A percentile compares a stretch with the other conserved stretches of the same genome.
Evolutionary conservation across 2,113 vertebrate genomes (phyloP).

Genomic region (Setophaga coronata): DNA sequence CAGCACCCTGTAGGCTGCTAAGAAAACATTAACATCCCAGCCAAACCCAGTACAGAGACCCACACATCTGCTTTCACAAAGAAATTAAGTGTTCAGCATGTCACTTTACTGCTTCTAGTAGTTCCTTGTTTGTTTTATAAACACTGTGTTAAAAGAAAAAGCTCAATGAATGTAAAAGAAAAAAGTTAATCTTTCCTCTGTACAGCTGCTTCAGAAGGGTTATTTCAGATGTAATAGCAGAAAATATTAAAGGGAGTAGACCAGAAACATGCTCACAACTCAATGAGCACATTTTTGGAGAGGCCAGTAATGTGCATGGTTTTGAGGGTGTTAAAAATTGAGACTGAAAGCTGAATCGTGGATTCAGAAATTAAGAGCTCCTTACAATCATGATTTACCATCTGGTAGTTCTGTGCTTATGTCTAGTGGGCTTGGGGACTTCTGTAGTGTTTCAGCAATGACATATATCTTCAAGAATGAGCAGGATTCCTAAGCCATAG

Average conservation of each 20-base stretch:
- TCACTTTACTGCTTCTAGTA: neutral
- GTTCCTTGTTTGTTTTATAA: neutral
- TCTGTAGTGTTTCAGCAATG: neutral
- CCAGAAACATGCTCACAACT: neutral
- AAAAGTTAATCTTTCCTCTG: neutral
- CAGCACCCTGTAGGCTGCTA: neutral
- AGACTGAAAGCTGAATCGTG: neutral
- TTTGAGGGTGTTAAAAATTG: neutral
- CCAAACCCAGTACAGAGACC: neutral
- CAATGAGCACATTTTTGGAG: neutral
- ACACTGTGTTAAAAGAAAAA: fast-evolving
- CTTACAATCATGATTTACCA: neutral
- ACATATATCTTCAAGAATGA: neutral
- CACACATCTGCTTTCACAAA: neutral
- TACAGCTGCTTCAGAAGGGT: neutral
- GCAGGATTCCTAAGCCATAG: neutral
- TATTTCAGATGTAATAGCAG: neutral
- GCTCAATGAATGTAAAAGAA: neutral
- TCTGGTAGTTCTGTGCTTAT: neutral
- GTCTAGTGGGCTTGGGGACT: neutral
- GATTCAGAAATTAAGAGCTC: neutral
- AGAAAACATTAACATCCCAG: neutral
- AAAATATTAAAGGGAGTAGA: neutral
- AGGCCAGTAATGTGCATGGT: neutral
- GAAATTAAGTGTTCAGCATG: neutral